phyloP scores from a whole-genome alignment of 2,888 invertebrate species.

The Dastarcus helophoroides region DNA sequence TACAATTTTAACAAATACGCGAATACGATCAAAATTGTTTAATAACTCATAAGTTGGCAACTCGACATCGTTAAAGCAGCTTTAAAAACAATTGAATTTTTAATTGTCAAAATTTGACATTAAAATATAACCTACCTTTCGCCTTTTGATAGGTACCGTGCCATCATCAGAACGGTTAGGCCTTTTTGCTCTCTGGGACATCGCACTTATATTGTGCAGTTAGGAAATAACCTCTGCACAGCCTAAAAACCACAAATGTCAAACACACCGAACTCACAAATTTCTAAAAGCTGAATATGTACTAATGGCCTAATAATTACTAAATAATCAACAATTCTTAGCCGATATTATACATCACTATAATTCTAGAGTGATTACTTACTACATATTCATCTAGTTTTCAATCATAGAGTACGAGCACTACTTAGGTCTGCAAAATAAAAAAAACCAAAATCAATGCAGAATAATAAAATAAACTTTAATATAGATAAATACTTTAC shows the following conservation, averaged over 20 bases:
- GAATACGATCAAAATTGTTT: no score
- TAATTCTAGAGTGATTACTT: slow-evolving; percentile 33
- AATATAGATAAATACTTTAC: no score
- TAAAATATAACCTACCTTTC: slow-evolving; percentile 52
- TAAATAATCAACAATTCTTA: not conserved
- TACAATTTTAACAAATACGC: no score
- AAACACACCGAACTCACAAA: slow-evolving; percentile 2
- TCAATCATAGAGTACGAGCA: slow-evolving; percentile 31
- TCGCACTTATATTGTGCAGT: slow-evolving; percentile 38
- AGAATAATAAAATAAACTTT: no score
- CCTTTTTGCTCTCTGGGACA: slow-evolving; percentile 71
- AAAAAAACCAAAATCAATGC: no score
- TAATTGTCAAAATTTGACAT: slow-evolving; percentile 17
- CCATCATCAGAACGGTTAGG: slow-evolving; percentile 58
- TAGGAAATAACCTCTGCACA: slow-evolving; percentile 28
- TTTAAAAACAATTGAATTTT: no score
- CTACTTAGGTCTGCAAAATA: slow-evolving; percentile 33
- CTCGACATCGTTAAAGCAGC: no score
- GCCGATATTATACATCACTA: not conserved
- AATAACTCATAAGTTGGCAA: no score
- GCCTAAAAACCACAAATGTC: slow-evolving; percentile 25
- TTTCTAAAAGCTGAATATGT: not conserved
- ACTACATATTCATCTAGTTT: slow-evolving; percentile 46
- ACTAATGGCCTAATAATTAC: not conserved
- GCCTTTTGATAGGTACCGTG: slow-evolving; percentile 61